Evolutionary conservation across 2,888 invertebrate genomes (phyloP).

Genomic region (Melieria crassipennis): DNA sequence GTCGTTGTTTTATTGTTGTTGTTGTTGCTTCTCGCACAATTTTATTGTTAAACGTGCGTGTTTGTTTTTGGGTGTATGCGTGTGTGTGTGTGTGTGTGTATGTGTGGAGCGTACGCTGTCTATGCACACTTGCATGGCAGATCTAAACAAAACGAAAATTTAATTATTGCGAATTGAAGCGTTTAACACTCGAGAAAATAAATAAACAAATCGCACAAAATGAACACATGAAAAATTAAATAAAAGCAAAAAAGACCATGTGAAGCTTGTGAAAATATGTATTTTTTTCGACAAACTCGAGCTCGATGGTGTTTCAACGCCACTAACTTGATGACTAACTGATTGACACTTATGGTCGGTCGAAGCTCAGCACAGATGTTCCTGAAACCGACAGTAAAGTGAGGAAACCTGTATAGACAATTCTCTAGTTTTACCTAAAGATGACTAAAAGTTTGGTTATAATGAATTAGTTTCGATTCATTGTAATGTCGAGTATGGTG

Average conservation of each 20-base stretch:
- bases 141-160: slow-evolving; percentile 28
- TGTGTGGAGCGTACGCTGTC: slow-evolving; percentile 1
- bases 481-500: too few species aligned
- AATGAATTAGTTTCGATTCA: too few species aligned
- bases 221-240: not conserved
- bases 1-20: too few species aligned
- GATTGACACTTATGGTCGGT: too few species aligned
- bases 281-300: not conserved
- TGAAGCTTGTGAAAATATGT: not conserved
- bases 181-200: not conserved
- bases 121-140: not conserved
- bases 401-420: too few species aligned
- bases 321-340: too few species aligned
- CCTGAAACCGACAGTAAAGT: too few species aligned
- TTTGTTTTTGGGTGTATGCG: not conserved
- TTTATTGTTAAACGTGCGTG: slow-evolving; percentile 13
- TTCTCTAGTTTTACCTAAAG: too few species aligned
- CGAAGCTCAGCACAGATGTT: too few species aligned
- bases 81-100: slow-evolving; percentile 1
- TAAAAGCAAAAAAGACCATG: slow-evolving; percentile 18
- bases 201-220: slow-evolving; percentile 9
- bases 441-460: too few species aligned
- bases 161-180: slow-evolving; percentile 26
- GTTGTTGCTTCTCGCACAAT: not conserved
- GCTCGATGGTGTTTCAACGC: slow-evolving; percentile 10